These are phyloP conservation scores for Apomyelois bistriatella DNA, from an alignment of 2,888 invertebrate species.

Conservation along the genomic window DNA sequence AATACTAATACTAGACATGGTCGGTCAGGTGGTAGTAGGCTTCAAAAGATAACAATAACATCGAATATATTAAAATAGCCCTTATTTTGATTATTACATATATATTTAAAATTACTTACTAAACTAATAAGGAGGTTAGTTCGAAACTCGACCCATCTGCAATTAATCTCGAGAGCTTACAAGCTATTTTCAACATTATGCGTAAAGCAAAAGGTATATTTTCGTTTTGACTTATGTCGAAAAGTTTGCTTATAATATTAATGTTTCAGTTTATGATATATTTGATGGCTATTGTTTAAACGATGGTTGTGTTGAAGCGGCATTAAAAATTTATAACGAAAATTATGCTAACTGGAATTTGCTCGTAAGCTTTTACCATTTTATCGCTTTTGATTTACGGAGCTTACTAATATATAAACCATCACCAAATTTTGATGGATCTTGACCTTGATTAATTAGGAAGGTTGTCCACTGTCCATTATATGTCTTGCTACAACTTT, in stretches of 20 bases:
- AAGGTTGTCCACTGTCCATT: too few relatives aligned
- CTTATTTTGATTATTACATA: too few relatives aligned
- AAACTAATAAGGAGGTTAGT: too few relatives aligned
- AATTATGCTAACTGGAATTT: not conserved
- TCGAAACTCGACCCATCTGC: not conserved
- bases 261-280: slow-evolving; percentile 1
- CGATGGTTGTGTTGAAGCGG: not conserved
- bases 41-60: too few relatives aligned
- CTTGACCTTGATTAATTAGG: too few relatives aligned
- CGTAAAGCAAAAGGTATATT: not conserved
- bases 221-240: not conserved
- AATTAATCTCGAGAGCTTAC: not conserved
- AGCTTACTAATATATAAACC: not conserved
- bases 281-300: slow-evolving; percentile 1
- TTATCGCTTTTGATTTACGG: not conserved
- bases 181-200: not conserved
- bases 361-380: not conserved
- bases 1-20: too few relatives aligned
- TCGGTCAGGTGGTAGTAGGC: too few relatives aligned
- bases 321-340: not conserved
- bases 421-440: too few relatives aligned
- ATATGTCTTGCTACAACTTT: too few relatives aligned
- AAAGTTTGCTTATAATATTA: not conserved
- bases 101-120: too few relatives aligned
- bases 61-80: too few relatives aligned